Evolutionary conservation across 1,140 invertebrate species (phyloP).

Genomic region (Notospermus geniculatus): DNA sequence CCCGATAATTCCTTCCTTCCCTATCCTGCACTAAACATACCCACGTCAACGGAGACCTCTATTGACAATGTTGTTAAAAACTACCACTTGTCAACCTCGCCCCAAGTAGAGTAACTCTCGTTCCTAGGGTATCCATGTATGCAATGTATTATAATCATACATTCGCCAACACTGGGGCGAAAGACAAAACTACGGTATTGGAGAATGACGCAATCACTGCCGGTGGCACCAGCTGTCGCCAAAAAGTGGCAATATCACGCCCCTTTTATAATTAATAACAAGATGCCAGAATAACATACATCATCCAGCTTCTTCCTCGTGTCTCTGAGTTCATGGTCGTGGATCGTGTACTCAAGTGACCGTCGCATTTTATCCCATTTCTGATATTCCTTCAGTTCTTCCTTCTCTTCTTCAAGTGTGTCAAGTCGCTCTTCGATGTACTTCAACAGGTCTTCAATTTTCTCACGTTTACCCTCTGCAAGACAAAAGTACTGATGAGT

Average conservation of each 20-base stretch:
- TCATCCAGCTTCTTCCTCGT: constrained; percentile 91
- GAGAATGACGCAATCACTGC: constrained; percentile 11
- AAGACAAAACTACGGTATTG: too few relatives aligned
- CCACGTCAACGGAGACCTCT: too few relatives aligned
- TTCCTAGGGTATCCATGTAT: too few relatives aligned
- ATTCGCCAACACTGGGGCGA: too few relatives aligned
- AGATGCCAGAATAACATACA: too few relatives aligned
- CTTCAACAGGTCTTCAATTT: constrained; percentile 94
- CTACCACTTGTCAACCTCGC: too few relatives aligned
- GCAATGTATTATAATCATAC: too few relatives aligned
- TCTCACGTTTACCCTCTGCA: constrained; percentile 89
- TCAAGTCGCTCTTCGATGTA: constrained; percentile 96
- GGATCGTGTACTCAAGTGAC: constrained; percentile 96
- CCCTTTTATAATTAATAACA: constrained; percentile 1
- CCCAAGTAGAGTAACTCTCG: too few relatives aligned
- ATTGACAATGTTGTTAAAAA: too few relatives aligned
- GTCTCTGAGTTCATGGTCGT: constrained; percentile 94
- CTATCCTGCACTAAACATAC: too few relatives aligned
- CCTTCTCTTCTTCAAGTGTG: constrained; percentile 97
- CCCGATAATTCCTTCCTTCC: too few relatives aligned
- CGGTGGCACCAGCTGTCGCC: constrained; percentile 8
- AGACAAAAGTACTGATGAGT: too few relatives aligned
- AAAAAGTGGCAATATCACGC: constrained; percentile 28
- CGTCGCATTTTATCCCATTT: constrained; percentile 93
- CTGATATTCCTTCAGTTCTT: constrained; percentile 99